Evolutionary conservation across 2,888 invertebrate species (phyloP).

Genomic region (Diabrotica balteata): DNA sequence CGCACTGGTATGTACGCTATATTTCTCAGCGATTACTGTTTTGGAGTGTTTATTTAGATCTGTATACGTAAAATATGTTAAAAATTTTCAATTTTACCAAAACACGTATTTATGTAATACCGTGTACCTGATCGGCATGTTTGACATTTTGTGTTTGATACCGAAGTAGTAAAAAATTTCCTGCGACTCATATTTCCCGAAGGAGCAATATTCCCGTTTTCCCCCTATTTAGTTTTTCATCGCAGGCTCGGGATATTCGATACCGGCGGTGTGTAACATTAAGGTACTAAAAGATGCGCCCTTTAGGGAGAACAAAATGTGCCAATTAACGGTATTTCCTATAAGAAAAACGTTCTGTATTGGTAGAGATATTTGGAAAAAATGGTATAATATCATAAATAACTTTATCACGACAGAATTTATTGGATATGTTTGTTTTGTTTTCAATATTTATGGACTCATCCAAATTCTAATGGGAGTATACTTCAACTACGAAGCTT

Average conservation of each 20-base stretch:
- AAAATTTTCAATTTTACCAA: not conserved
- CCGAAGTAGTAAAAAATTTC: conserved; percentile 6
- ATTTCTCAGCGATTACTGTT: too few species aligned
- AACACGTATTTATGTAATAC: conserved; percentile 3
- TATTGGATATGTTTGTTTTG: too few species aligned
- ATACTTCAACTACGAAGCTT: too few species aligned
- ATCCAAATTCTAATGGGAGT: too few species aligned
- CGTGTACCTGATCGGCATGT: not conserved
- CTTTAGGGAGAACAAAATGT: not conserved
- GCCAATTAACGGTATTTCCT: not conserved
- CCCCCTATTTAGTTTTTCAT: conserved; percentile 4
- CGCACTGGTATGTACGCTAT: too few species aligned
- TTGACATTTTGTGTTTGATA: not conserved
- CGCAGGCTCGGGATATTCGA: not conserved
- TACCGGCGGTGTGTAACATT: too few species aligned
- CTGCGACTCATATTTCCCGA: conserved; percentile 4
- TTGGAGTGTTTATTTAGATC: too few species aligned
- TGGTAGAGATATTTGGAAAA: not conserved
- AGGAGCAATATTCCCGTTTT: not conserved
- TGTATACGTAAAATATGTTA: too few species aligned
- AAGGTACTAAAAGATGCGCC: not conserved
- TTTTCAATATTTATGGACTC: too few species aligned
- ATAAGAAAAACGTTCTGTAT: not conserved
- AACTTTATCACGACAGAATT: too few species aligned
- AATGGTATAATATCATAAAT: too few species aligned